Percentiles rank a stretch among this genome's conserved stretches.
These are phyloP conservation scores for Listronotus oregonensis DNA, from an alignment of 1,140 invertebrate genomes.

Conservation along the genomic window DNA sequence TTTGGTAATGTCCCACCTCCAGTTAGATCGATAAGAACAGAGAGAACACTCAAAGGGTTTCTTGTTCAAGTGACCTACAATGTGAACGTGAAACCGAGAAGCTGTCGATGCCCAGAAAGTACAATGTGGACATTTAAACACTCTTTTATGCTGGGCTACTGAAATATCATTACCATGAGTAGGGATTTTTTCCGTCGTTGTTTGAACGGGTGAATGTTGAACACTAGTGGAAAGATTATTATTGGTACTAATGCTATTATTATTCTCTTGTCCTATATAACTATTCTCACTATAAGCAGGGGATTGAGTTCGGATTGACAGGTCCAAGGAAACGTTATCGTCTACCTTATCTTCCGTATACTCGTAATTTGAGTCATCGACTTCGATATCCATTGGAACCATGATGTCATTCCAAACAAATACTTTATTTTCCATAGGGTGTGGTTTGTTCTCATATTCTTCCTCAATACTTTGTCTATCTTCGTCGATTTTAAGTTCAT, in stretches of 20 bases:
- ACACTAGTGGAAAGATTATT: constrained; percentile 18
- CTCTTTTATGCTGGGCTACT: constrained; percentile 57
- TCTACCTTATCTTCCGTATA: constrained; percentile 48
- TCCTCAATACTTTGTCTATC: constrained; percentile 48
- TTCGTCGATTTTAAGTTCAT: constrained; percentile 52
- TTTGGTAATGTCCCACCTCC: constrained; percentile 95
- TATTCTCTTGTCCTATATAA: constrained; percentile 39
- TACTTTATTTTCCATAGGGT: constrained; percentile 76
- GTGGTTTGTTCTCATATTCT: constrained; percentile 57
- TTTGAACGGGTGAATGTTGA: constrained; percentile 30
- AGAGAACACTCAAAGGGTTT: constrained; percentile 94
- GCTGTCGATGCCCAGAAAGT: constrained; percentile 88
- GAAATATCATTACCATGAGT: constrained; percentile 56
- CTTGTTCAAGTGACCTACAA: constrained; percentile 88
- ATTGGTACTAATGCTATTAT: constrained; percentile 22
- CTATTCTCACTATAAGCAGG: constrained; percentile 50
- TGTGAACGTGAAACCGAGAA: constrained; percentile 91
- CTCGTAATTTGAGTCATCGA: constrained; percentile 56
- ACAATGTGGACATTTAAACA: constrained; percentile 90
- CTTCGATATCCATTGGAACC: constrained; percentile 54
- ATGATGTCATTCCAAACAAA: constrained; percentile 73
- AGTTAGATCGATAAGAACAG: constrained; percentile 91
- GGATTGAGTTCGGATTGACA: constrained; percentile 52
- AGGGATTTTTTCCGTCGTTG: constrained; percentile 51
- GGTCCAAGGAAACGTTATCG: constrained; percentile 48